A percentile compares a stretch with the other conserved stretches of the same genome.
Conservation (phyloP, 92 coral and sea anemone genomes). For the Diadumene lineata region DNA sequence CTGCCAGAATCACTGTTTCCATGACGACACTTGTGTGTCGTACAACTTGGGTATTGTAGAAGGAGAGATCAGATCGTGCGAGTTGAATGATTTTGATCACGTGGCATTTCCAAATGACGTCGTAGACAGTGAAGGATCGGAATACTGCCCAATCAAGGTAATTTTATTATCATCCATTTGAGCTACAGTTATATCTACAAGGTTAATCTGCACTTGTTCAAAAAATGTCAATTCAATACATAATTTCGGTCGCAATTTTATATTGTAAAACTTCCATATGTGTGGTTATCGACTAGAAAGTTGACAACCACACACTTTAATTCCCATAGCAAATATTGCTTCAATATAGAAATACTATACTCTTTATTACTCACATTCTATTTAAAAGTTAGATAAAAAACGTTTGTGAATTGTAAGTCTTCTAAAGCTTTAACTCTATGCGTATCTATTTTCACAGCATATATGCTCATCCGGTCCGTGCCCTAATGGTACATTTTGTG, state of each 20-base stretch:
- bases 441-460: neutral
- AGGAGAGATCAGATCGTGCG: slow-evolving; percentile 9
- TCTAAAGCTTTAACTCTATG: neutral
- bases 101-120: slow-evolving; percentile 6
- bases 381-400: too few species aligned
- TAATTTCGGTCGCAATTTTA: too few species aligned
- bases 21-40: neutral
- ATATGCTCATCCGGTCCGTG: neutral
- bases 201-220: too few species aligned
- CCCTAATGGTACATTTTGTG: neutral
- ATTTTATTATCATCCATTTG: too few species aligned
- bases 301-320: too few species aligned
- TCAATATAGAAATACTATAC: too few species aligned
- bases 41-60: slow-evolving; percentile 6
- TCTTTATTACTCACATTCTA: too few species aligned
- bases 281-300: too few species aligned
- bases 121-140: neutral
- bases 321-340: too few species aligned
- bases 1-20: slow-evolving; percentile 5
- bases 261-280: too few species aligned
- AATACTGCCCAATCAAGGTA: slow-evolving; percentile 11
- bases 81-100: neutral
- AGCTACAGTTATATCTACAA: neutral
- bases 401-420: too few species aligned
- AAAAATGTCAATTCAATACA: too few species aligned